phyloP scores from a whole-genome alignment of 1,140 invertebrate genomes.

The Euwallacea fornicatus region DNA sequence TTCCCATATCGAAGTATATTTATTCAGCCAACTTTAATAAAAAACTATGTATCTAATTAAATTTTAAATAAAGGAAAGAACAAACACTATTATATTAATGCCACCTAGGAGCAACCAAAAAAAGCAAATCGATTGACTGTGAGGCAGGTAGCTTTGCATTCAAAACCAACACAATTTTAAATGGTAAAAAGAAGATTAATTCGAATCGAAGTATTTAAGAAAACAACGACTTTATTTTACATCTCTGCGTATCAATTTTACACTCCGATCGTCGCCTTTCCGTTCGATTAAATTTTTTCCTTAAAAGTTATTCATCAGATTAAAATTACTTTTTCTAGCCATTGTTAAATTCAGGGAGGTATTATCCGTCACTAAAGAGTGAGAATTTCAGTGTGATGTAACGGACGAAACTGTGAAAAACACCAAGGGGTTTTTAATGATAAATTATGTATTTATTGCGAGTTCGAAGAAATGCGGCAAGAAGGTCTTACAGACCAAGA shows the following conservation, averaged over 20 bases:
- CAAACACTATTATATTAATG: conserved; percentile 34
- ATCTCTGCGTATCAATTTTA: conserved; percentile 25
- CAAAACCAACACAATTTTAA: conserved; percentile 38
- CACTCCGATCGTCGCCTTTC: conserved; percentile 27
- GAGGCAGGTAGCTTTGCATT: conserved; percentile 20
- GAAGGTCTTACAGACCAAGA: too few species aligned
- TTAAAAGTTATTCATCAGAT: conserved; percentile 23
- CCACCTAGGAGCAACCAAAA: conserved; percentile 11
- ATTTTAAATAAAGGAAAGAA: conserved; percentile 35
- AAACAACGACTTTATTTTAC: conserved; percentile 37
- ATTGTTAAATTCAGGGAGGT: conserved; percentile 17
- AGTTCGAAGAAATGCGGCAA: too few species aligned
- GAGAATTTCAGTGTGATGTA: not conserved
- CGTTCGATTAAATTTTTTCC: conserved; percentile 20
- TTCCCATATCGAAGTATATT: too few species aligned
- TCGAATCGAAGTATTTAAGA: conserved; percentile 39
- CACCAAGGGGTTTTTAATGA: too few species aligned
- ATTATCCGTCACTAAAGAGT: not conserved
- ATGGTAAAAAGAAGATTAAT: conserved; percentile 38
- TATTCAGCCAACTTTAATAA: not conserved
- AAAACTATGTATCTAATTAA: conserved; percentile 42
- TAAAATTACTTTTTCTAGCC: conserved; percentile 23
- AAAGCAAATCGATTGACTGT: conserved; percentile 41
- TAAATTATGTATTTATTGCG: too few species aligned
- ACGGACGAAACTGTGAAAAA: too few species aligned